phyloP scores from a whole-genome alignment of 1,140 invertebrate genomes.

The Lethocerus indicus region DNA sequence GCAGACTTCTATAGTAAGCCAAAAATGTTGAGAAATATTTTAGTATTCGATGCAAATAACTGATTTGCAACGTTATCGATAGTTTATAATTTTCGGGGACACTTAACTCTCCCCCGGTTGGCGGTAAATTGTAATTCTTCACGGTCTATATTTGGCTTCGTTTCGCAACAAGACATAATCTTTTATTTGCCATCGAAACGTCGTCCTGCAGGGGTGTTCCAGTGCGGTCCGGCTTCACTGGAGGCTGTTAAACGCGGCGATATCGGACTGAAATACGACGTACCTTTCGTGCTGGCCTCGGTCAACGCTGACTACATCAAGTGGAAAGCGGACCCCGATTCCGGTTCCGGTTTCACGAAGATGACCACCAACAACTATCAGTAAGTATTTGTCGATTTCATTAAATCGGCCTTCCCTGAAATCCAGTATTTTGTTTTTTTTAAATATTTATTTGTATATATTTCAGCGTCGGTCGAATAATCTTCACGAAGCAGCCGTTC shows the following conservation, averaged over 20 bases:
- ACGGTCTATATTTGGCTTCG: neutral
- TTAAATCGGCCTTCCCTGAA: no score
- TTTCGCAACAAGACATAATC: neutral
- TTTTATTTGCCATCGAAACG: conserved; percentile 13
- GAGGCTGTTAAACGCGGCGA: conserved; percentile 53
- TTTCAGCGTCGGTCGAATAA: no score
- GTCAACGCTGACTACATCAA: conserved; percentile 59
- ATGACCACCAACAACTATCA: conserved; percentile 51
- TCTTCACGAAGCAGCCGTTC: no score
- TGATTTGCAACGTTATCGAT: no score
- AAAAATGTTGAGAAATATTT: no score
- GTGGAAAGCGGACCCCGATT: conserved; percentile 36
- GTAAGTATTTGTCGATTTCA: no score
- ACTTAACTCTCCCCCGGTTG: neutral
- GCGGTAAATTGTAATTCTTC: neutral
- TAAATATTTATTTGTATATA: no score
- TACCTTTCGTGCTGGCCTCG: conserved; percentile 55
- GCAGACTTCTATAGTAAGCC: no score
- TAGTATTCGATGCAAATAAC: no score
- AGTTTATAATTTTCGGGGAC: neutral
- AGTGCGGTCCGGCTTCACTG: conserved; percentile 48
- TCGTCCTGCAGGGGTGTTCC: conserved; percentile 25
- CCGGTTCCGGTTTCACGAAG: conserved; percentile 42
- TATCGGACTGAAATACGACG: conserved; percentile 54
- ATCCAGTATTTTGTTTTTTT: no score